These are phyloP conservation scores for Apocheima hispidaria DNA, from an alignment of 2,888 invertebrate species.

Conservation along the genomic window DNA sequence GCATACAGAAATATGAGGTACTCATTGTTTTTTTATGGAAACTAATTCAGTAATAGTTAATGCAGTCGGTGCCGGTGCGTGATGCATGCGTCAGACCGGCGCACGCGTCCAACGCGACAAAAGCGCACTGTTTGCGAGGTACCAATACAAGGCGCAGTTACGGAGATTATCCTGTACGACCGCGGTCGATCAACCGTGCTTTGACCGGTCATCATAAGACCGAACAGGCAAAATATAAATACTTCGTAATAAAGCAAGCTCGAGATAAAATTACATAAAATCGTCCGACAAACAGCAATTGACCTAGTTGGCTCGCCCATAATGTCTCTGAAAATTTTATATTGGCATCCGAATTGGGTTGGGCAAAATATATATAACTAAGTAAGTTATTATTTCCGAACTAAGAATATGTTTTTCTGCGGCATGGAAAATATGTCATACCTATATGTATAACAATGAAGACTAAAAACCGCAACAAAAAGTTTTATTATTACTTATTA, in stretches of 20 bases:
- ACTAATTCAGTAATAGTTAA: constrained; percentile 36
- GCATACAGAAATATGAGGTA: background rate
- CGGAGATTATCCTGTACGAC: constrained; percentile 46
- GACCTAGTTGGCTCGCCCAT: constrained; percentile 41
- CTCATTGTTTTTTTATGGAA: constrained; percentile 31
- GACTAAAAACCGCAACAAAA: background rate
- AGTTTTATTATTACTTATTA: background rate
- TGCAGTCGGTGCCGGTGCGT: constrained; percentile 40
- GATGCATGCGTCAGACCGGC: constrained; percentile 62
- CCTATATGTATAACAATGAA: background rate
- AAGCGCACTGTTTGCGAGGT: constrained; percentile 70
- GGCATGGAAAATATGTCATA: background rate
- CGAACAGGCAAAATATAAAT: constrained; percentile 1
- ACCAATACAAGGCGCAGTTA: constrained; percentile 61
- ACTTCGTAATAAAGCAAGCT: constrained; percentile 13
- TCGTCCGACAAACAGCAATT: constrained; percentile 48
- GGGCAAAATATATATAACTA: constrained; percentile 13
- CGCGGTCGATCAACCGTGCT: constrained; percentile 46
- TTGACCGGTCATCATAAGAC: constrained; percentile 26
- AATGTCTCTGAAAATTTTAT: constrained; percentile 25
- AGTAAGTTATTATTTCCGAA: background rate
- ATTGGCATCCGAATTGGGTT: constrained; percentile 27
- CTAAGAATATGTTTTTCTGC: background rate
- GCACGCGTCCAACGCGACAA: constrained; percentile 64
- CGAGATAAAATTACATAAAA: constrained; percentile 31